Conservation (phyloP, 2,113 vertebrate genomes). For the human region DNA sequence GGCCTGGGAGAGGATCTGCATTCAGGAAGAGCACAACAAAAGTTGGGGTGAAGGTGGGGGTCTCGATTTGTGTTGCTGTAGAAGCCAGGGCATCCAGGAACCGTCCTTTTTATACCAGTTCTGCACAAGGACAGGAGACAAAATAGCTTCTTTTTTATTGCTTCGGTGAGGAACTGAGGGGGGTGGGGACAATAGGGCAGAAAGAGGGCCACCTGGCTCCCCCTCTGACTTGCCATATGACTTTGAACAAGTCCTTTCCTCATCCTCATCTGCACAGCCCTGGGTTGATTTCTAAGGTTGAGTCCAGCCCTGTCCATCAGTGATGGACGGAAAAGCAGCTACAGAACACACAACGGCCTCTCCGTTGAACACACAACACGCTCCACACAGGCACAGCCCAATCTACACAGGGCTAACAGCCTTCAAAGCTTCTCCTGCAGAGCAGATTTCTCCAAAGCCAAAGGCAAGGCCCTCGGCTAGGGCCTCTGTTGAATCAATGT, state of each 20-base stretch:
- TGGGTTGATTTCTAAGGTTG: not conserved
- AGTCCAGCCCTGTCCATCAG: not conserved
- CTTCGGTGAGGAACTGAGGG: not conserved
- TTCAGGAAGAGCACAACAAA: not conserved
- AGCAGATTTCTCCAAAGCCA: not conserved
- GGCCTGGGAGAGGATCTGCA: not conserved
- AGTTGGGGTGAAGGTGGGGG: rapidly evolving
- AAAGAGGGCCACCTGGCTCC: not conserved
- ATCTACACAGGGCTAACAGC: not conserved
- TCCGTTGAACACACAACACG: too few species aligned
- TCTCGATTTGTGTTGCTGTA: not conserved
- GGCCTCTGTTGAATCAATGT: not conserved
- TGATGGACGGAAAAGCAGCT: not conserved
- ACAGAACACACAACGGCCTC: not conserved
- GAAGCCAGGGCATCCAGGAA: not conserved
- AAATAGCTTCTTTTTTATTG: not conserved
- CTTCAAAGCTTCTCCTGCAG: not conserved
- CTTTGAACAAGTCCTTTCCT: not conserved
- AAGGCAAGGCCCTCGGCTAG: not conserved
- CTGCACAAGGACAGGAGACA: not conserved
- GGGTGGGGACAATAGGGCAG: not conserved
- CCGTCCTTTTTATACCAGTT: not conserved
- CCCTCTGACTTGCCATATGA: not conserved
- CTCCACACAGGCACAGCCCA: not conserved
- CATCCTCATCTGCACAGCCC: not conserved